Conservation (phyloP, 2,113 vertebrate species). For the Petrocephalus microphthalmus region DNA sequence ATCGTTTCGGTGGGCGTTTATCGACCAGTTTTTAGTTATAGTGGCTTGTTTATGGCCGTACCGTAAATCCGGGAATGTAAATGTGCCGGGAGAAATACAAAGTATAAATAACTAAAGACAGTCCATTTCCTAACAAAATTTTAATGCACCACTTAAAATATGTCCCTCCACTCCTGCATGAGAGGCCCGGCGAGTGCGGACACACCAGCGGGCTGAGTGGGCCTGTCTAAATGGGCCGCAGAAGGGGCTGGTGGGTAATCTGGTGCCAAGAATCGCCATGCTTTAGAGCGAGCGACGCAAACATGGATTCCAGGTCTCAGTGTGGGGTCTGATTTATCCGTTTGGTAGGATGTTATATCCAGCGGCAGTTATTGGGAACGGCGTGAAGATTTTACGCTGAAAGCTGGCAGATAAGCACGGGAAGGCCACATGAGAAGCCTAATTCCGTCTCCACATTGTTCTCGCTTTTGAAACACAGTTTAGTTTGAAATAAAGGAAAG, state of each 20-base stretch:
- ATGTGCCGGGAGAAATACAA: conserved; percentile 37
- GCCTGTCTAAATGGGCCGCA: conserved; percentile 1
- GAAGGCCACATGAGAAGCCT: not conserved
- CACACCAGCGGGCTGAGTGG: conserved; percentile 1
- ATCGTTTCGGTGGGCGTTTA: conserved; percentile 39
- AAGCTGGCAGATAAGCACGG: not conserved
- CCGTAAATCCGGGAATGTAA: conserved; percentile 46
- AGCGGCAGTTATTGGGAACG: not conserved
- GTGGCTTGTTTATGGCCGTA: conserved; percentile 34
- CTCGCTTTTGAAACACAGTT: not conserved
- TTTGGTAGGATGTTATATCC: not conserved
- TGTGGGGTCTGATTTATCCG: not conserved
- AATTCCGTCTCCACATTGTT: not conserved
- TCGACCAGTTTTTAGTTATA: conserved; percentile 42
- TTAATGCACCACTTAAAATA: conserved; percentile 35
- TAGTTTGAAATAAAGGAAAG: not conserved
- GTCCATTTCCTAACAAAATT: conserved; percentile 35
- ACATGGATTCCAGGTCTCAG: not conserved
- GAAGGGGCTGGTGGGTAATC: not conserved
- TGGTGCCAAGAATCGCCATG: not conserved
- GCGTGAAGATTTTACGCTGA: not conserved
- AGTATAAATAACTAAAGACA: conserved; percentile 43
- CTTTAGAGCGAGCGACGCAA: not conserved
- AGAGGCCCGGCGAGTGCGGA: conserved; percentile 16
- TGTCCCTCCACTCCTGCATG: conserved; percentile 5